Percentiles rank a stretch among this genome's conserved stretches.
Evolutionary conservation across 2,888 invertebrate genomes (phyloP).

Genomic region (Eucera pruinosa): DNA sequence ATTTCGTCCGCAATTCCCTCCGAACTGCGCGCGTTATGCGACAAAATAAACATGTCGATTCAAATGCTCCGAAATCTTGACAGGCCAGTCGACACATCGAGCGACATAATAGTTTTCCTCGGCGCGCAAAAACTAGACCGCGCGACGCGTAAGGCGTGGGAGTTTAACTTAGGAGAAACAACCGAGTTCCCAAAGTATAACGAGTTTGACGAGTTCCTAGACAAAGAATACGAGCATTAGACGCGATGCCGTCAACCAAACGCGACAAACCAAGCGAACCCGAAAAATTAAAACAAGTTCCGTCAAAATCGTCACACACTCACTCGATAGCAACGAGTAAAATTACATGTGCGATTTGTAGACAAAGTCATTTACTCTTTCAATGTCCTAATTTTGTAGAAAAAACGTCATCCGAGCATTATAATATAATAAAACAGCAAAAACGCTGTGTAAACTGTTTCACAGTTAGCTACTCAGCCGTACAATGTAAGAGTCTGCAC

Average conservation of each 20-base stretch:
- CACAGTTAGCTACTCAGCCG: background rate
- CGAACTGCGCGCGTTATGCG: background rate
- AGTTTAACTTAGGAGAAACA: background rate
- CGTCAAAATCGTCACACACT: too few species aligned
- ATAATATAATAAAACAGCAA: background rate
- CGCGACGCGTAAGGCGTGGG: slow-evolving; percentile 2
- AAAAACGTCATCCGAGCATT: background rate
- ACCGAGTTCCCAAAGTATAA: background rate
- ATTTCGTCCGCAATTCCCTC: background rate
- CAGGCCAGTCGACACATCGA: background rate
- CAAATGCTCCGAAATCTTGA: background rate
- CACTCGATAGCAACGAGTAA: background rate
- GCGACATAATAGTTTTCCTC: background rate
- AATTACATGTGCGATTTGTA: background rate
- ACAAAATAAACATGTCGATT: background rate
- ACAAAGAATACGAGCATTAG: background rate
- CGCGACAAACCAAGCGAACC: background rate
- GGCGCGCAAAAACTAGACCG: background rate
- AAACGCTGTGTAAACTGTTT: background rate
- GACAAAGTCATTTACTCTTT: background rate
- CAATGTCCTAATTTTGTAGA: background rate
- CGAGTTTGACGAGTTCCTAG: background rate
- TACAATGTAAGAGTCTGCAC: background rate
- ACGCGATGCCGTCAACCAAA: background rate
- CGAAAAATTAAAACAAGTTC: background rate